Evolutionary conservation across 2,113 vertebrate genomes (phyloP).

Genomic region (Zosterops pallidus): DNA sequence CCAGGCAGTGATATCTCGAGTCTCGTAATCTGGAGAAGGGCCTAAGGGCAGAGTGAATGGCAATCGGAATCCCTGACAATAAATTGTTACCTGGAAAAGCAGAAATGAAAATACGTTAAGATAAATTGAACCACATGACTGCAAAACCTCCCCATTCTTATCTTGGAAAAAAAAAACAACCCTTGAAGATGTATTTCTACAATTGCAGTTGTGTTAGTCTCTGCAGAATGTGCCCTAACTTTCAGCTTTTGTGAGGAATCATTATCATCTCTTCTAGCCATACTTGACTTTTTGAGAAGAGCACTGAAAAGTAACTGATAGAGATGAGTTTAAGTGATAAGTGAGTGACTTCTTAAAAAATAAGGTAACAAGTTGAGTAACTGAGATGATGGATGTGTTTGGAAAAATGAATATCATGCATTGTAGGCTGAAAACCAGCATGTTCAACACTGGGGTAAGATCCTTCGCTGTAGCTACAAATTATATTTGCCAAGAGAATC

Average conservation of each 20-base stretch:
- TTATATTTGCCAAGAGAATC: neutral
- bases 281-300: neutral
- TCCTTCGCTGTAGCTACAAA: neutral
- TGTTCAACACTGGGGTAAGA: neutral
- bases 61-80: conserved; percentile 50
- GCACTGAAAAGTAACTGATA: neutral
- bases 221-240: neutral
- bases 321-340: neutral
- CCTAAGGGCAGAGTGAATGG: conserved; percentile 53
- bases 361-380: neutral
- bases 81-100: conserved; percentile 65
- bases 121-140: neutral
- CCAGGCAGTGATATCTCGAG: conserved; percentile 41
- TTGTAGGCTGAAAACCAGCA: neutral
- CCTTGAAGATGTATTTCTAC: neutral
- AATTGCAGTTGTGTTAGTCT: neutral
- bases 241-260: neutral
- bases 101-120: conserved; percentile 40
- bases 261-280: neutral
- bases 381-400: neutral
- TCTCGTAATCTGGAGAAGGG: conserved; percentile 1
- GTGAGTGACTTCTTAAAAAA: neutral
- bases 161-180: neutral
- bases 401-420: neutral
- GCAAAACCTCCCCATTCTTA: neutral